Base-by-base conservation (phyloP, 35 echinoderm and acorn worm species). In the Amphiura filiformis region DNA sequence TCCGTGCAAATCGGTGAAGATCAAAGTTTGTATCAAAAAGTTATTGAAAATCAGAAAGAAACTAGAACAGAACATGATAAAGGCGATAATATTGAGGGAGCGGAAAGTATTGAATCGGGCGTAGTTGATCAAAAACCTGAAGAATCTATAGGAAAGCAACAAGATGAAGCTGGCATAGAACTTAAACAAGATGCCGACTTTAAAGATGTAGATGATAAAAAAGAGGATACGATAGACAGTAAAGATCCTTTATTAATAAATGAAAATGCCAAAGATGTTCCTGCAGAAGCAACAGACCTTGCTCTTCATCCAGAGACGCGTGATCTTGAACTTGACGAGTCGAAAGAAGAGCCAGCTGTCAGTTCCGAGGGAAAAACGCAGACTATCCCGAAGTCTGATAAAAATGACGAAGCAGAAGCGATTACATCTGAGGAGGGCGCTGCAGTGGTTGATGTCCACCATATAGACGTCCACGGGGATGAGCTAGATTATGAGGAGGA, bases 401-500 rank as follows among this genome's bases (percentile, higher is more conserved):
- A 26, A 32, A 5, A 39, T 34, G 40, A 83, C 79, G 36, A 83
- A 31, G 40, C 81, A 4, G 40, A n/a, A 28, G 39, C 56, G 23
- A 5, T 39, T 0, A 44, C 28, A 23, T 39, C 37, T 34, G 23
- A 78, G 34, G 15, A 31, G 38, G 30, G 22, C 40, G 84, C 85
- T 32, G 88, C 89, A 37, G 84, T 91, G 84, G 79, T 91, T 33
- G 93, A 94, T 31, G 87, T 96, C 49, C 90, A 96, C 78, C 94
- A 92, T 65, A 65, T 94, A 41, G 93, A 90, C 34, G 88, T 86
- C 57, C 95, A 98, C 85, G 92, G 88, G 13, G 91, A 89, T 28
- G 92, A 94, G 76, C 38, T 94, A 23, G 95, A 98, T 75, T 98
- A 90, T 90, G 95, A 98, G 82, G 95, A 98, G 70, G 95, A 98